Conservation (phyloP, 2,888 invertebrate species). For the Amblyjoppa fuscipennis region DNA sequence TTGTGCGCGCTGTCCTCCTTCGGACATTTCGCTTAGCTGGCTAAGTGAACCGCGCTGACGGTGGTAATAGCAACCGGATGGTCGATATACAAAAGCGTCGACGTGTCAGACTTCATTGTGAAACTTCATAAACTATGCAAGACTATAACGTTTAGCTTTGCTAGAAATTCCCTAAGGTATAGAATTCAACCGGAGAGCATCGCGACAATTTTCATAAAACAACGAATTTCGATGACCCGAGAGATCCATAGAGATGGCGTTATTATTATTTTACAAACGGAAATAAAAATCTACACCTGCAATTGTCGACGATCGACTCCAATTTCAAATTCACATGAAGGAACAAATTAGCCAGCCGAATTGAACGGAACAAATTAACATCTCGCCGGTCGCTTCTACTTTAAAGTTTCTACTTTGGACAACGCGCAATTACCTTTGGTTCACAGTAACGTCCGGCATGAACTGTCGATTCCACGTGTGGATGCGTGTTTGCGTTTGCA, state of each 20-base stretch:
- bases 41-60: too few species aligned
- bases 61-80: not conserved
- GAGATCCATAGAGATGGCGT: not conserved
- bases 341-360: not conserved
- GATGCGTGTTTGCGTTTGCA: not conserved
- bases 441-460: conserved; percentile 25
- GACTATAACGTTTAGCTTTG: too few species aligned
- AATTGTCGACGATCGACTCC: not conserved
- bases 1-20: conserved; percentile 14
- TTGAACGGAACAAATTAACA: conserved; percentile 35
- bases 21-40: not conserved
- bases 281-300: not conserved
- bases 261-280: not conserved
- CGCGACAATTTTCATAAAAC: not conserved
- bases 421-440: conserved; percentile 16
- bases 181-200: not conserved
- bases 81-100: conserved; percentile 4
- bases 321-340: not conserved
- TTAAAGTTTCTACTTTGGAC: conserved; percentile 20
- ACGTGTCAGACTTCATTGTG: not conserved
- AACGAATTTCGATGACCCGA: conserved; percentile 17
- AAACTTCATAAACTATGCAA: not conserved
- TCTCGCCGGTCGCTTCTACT: conserved; percentile 19
- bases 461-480: not conserved
- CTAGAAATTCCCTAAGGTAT: not conserved